Base-by-base conservation (phyloP, 2,113 vertebrate species). In the Panthera tigris region DNA sequence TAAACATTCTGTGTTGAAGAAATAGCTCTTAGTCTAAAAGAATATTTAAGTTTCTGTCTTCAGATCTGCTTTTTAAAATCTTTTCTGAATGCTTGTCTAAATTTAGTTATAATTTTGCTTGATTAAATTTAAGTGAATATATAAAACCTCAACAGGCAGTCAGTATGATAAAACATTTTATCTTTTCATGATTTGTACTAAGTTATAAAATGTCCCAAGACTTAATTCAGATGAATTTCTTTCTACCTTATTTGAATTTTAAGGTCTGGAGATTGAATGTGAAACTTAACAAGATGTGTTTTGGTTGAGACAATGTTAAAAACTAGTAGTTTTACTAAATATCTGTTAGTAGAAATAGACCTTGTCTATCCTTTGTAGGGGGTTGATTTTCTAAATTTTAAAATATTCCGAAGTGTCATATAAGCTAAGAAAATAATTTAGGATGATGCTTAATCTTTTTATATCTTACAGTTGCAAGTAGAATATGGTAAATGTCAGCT, bases 401-500 rank as follows among this genome's bases (percentile, higher is more conserved):
- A 48, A 91, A 29, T 93, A 94, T 45, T 94, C 87, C 89, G 57
- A 96, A 97, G 92, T 95, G 39, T 55, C 33, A 80, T 41, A 92
- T 85, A 71, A 91, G 48, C 39, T 95, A 97, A 92, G 85, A 87
- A 96, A 93, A 41, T 90, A 79, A 69, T 95, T 96, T 89, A 82
- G 31, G 91, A 74, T 71, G 16, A 69, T 92, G 55, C 5, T 95
- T 73, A 96, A 97, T 97, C 94, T 36, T 98, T 97, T 94, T 91
- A 92, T 97, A 87, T 96, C 89, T 98, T 97, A 94, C 98, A 99
- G 99, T 98, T 99, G 96, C 99, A 99, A 92, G 97, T 98, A 97
- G 99, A 99, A 98, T 99, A 99, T 96, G 98, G 99, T 89, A 99
- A 99, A 94, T 99, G 99, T 97, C 99, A 99, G 87, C 98, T 98